Base-by-base conservation (phyloP, 2,797 vertebrate genomes). In the Helicolenus hilgendorfi region DNA sequence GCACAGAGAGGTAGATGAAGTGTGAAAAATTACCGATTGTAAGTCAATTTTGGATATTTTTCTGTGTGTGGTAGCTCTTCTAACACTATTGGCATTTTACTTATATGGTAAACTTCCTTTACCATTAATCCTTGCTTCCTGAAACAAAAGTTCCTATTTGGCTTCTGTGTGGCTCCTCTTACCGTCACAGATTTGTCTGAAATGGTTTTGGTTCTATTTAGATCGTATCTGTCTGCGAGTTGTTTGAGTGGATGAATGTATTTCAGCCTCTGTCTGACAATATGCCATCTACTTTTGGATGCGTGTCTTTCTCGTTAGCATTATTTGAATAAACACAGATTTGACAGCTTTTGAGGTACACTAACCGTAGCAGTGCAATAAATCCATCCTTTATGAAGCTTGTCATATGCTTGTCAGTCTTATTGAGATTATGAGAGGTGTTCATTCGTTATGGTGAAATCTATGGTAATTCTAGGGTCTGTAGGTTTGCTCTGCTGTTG, bases 361-460 rank as follows among this genome's bases (percentile, higher is more conserved):
- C 38, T 13, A 27, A 27, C 59, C 55, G 31, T 15, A 18, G 63
- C 55, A 18, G 9, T 45, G 59, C 63, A 26, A 41, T 69, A 59
- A 78, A 72, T 67, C 33, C 69, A 60, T 14, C 33, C 31, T 67
- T 68, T 69, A 35, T 68, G 64, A 64, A 45, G 70, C 78, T 55
- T 65, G 33, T 82, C 24, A 35, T 11, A 56, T 67, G 58, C 45
- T 71, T 83, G 77, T 81, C 83, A 74, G 64, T 33, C 53, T 53
- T 26, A 68, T 65, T 64, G 35, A 69, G 65, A 72, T 81, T 63
- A 53, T 79, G 26, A 80, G 62, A 80, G 53, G 69, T 67, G 59
- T 62, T 78, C 10, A 58, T 78, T 72, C 2, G 15, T 71, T 56
- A 26, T 33, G 76, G 49, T 35, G 49, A 70, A 72, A 74, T 81